Evolutionary conservation across 2,113 vertebrate genomes (phyloP), one percentile per base, ranked within the genome.

Genomic region (Burhinus bistriatus): DNA sequence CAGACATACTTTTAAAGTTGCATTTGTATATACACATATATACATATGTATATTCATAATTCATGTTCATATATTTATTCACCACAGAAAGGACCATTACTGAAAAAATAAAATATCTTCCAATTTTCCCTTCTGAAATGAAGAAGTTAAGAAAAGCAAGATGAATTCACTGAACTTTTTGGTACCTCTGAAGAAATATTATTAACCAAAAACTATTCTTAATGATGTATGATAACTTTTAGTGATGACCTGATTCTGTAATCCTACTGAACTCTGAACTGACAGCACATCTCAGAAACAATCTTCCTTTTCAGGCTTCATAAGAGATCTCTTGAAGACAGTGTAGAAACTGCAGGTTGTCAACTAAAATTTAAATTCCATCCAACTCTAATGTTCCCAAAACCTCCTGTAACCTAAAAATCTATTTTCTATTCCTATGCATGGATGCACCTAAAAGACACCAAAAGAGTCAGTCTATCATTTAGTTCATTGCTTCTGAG

Each of bases 1-100:
- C 40, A 84, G 22, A 47, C 8, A 73, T 26, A 42, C 1, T 42
- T 7, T 42, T 47, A 23, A 57, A 70, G 4, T 30, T 71, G 6
- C 1, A 29, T 64, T 62, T 54, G 4, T 34, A n/a, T 25, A 30
- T 27, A n/a, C 4, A 15, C 8, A 27, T 27, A 65, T 57, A 12
- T 7, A 16, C 49, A 22, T 42, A 9, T 21, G 12, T 5, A 4
- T 5, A 34, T 6, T 11, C 12, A 15, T 20, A 40, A 64, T 40
- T 19, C 54, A 34, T n/a, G n/a, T n/a, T n/a, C n/a, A n/a, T n/a
- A n/a, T n/a, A n/a, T n/a, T n/a, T n/a, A n/a, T 40, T 19, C 54
- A 34, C 10, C 8, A 38, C 9, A 80, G 21, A 77, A 80, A 21
- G 15, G 12, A 61, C 0, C 0, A 42, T 20, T 9, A 44, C 5